Evolutionary conservation across 2,113 vertebrate species (phyloP).

Genomic region (Barnardius zonarius): DNA sequence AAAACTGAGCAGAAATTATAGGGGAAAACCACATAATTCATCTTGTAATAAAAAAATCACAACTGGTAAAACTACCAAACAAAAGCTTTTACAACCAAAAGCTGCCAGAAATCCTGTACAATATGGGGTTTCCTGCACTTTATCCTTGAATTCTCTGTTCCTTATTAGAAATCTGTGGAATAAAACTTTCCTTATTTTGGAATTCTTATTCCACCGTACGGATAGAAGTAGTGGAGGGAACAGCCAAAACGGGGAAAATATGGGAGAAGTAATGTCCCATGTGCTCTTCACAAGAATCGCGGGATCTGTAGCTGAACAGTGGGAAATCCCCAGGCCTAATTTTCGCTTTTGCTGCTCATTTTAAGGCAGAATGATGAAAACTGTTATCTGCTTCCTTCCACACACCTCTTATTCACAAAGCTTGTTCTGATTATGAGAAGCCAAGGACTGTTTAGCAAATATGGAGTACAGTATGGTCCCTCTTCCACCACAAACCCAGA

Average conservation of each 20-base stretch:
- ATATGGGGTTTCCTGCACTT: not conserved
- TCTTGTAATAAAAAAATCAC: not conserved
- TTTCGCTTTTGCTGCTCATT: not conserved
- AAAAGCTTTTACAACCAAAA: not conserved
- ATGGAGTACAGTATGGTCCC: not conserved
- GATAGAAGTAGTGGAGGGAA: not conserved
- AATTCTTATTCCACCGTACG: not conserved
- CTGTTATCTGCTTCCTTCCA: not conserved
- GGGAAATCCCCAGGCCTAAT: not conserved
- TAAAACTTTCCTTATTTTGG: not conserved
- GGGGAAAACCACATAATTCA: not conserved
- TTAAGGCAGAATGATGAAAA: not conserved
- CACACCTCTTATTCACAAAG: not conserved
- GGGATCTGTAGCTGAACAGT: not conserved
- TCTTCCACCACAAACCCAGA: not conserved
- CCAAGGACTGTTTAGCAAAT: not conserved
- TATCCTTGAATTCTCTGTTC: not conserved
- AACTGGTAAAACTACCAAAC: not conserved
- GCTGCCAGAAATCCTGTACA: not conserved
- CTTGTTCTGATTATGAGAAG: not conserved
- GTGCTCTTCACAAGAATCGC: not conserved
- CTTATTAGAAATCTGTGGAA: not conserved
- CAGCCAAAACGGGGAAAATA: not conserved
- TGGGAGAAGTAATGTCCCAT: rapidly evolving
- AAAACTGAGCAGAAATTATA: not conserved